These are phyloP conservation scores for Eubucco bourcierii DNA, from an alignment of 2,113 vertebrate genomes.

Conservation along the genomic window DNA sequence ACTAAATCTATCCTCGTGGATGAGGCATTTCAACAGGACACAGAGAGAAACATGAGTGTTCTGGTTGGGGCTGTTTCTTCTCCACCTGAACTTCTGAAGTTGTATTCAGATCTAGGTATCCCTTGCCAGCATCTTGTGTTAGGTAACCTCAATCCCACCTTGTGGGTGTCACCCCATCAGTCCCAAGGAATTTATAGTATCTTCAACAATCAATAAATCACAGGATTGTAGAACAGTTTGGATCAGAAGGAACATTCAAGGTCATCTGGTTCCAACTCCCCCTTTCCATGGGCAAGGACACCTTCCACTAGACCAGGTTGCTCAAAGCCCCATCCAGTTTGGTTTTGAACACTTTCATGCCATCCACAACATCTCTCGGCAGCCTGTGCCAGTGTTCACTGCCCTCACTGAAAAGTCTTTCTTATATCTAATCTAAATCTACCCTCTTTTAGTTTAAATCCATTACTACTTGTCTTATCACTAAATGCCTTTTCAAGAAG, in stretches of 20 bases:
- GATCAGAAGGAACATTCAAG: not conserved
- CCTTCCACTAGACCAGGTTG: too few species aligned
- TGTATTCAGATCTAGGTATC: not conserved
- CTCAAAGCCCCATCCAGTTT: not conserved
- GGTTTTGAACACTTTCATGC: not conserved
- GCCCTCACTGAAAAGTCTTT: not conserved
- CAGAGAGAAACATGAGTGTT: not conserved
- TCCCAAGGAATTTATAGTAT: not conserved
- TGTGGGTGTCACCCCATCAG: not conserved
- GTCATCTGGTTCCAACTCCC: too few species aligned
- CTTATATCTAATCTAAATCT: not conserved
- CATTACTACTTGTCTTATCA: not conserved
- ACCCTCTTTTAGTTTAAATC: not conserved
- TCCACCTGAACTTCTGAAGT: rapidly evolving
- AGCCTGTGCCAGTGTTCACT: not conserved
- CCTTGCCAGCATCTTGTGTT: not conserved
- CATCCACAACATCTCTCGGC: not conserved
- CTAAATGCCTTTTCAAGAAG: not conserved
- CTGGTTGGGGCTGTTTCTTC: not conserved
- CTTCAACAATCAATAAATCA: not conserved
- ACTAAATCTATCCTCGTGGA: not conserved
- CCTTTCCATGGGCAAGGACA: too few species aligned
- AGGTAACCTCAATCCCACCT: not conserved
- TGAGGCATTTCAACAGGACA: not conserved
- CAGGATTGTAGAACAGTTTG: not conserved